A percentile compares a stretch with the other conserved stretches of the same genome.
Conservation (phyloP, 2,797 vertebrate species). For the Leptatherina wallacei region DNA sequence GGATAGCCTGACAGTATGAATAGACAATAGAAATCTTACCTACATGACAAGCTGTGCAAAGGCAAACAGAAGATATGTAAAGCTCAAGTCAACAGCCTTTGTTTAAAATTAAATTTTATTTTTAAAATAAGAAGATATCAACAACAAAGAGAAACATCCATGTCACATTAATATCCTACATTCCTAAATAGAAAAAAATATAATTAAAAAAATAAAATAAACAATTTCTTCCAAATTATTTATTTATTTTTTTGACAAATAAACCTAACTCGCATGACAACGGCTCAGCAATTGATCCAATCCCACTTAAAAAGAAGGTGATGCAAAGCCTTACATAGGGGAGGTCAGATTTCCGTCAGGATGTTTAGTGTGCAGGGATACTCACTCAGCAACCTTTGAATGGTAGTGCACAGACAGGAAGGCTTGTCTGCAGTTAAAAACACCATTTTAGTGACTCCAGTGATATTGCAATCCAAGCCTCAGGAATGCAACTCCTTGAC, state of each 20-base stretch:
- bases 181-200: conserved; percentile 78
- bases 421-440: conserved; percentile 46
- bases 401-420: conserved; percentile 52
- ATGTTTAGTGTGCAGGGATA: conserved; percentile 60
- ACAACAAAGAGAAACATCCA: conserved; percentile 64
- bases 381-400: conserved; percentile 37
- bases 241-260: conserved; percentile 51
- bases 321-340: conserved; percentile 29
- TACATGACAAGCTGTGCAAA: not conserved
- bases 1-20: conserved; percentile 16
- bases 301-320: conserved; percentile 33
- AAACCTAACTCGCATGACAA: conserved; percentile 38
- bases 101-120: conserved; percentile 79
- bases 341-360: conserved; percentile 7
- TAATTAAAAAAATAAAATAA: conserved; percentile 69
- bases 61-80: not conserved
- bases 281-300: conserved; percentile 35
- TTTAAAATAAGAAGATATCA: conserved; percentile 77
- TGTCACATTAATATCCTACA: conserved; percentile 75
- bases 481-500: conserved; percentile 14
- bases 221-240: conserved; percentile 68
- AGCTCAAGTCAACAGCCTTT: conserved; percentile 2
- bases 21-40: not conserved
- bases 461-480: conserved; percentile 47
- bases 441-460: conserved; percentile 44